Conservation (phyloP, 2,113 vertebrate genomes). For the Pelmatolapia mariae region DNA sequence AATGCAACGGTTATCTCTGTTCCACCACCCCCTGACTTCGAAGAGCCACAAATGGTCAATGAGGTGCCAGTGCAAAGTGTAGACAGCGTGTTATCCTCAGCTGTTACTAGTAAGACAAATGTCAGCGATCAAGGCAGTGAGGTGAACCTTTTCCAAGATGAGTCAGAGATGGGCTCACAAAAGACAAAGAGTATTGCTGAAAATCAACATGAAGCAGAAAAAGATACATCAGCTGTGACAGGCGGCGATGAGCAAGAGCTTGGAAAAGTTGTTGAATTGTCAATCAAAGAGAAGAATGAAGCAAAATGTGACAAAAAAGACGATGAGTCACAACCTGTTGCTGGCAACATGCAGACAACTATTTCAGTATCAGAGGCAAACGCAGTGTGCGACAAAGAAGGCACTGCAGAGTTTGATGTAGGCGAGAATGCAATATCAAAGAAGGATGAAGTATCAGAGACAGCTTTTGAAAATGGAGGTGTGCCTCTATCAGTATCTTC, state of each 20-base stretch:
- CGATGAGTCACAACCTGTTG: slow-evolving; percentile 25
- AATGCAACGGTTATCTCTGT: not conserved
- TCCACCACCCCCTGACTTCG: not conserved
- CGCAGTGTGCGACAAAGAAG: not conserved
- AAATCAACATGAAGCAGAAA: slow-evolving; percentile 13
- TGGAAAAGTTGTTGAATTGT: not conserved
- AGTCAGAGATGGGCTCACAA: not conserved
- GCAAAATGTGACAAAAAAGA: slow-evolving; percentile 8
- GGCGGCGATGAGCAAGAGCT: not conserved
- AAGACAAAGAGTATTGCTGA: not conserved
- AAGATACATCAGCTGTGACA: not conserved
- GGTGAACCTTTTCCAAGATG: not conserved
- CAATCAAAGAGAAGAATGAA: slow-evolving; percentile 19
- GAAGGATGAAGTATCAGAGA: not conserved
- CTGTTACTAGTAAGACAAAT: slow-evolving; percentile 7
- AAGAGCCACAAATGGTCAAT: slow-evolving; percentile 12
- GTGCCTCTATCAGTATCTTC: not conserved
- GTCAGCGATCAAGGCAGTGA: not conserved
- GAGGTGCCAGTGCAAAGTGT: not conserved
- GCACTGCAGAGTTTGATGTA: not conserved
- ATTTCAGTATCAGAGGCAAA: slow-evolving; percentile 23
- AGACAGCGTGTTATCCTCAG: not conserved
- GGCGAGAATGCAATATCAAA: slow-evolving; percentile 10
- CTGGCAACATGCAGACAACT: slow-evolving; percentile 8
- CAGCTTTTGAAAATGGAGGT: slow-evolving; percentile 4